phyloP scores from a whole-genome alignment of 2,797 vertebrate species.

The Chiloscyllium punctatum region DNA sequence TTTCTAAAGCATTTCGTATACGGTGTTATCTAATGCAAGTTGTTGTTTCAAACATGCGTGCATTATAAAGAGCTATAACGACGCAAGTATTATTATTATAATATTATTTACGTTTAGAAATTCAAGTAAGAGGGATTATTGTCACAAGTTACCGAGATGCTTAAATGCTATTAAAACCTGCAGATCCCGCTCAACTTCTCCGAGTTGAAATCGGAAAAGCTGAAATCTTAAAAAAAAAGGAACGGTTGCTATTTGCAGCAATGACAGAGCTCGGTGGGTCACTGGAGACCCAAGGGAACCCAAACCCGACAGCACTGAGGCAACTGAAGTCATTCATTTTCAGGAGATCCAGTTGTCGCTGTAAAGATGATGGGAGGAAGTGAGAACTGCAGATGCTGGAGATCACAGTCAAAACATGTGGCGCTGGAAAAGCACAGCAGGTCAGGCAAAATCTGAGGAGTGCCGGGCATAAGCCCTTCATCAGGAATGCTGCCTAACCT shows the following conservation, averaged over 20 bases:
- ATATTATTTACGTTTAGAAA: neutral
- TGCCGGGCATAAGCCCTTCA: too few species aligned
- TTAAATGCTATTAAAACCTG: neutral
- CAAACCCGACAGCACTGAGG: neutral
- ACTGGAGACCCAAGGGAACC: neutral
- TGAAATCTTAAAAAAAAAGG: neutral
- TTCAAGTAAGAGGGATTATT: neutral
- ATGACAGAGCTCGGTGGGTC: neutral
- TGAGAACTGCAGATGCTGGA: too few species aligned
- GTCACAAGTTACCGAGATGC: neutral
- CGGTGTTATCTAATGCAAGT: neutral
- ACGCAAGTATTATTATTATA: neutral
- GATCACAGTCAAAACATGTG: too few species aligned
- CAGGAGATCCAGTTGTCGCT: too few species aligned
- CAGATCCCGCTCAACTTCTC: neutral
- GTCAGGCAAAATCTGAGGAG: too few species aligned
- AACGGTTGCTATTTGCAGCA: neutral
- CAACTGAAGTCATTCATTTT: neutral
- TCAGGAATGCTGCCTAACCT: too few species aligned
- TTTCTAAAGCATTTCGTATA: neutral
- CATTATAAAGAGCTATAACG: neutral
- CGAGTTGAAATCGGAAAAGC: neutral
- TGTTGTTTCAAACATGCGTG: neutral
- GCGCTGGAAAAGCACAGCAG: too few species aligned
- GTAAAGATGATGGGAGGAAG: neutral